Evolutionary conservation across 2,797 vertebrate genomes (phyloP), one percentile per base, ranked within the genome.

Genomic region (Harpagifer antarcticus): DNA sequence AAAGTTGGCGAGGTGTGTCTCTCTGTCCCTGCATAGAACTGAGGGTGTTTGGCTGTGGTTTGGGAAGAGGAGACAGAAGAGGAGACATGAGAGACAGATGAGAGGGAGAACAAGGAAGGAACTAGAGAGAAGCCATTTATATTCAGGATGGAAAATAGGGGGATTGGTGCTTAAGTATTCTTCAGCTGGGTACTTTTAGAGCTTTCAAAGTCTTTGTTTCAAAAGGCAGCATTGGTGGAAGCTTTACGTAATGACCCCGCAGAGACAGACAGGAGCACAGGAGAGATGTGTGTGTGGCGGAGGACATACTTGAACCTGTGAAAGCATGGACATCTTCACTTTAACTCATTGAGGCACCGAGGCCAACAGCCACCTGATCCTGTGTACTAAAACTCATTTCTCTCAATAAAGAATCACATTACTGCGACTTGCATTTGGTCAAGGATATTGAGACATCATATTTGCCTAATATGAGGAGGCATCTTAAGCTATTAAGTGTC

Each of bases 101-200:
- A 86, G 68, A 84, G 60, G 47, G 20, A 81, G 74, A 61, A 63
- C 2, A 40, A 78, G 68, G 71, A 81, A 76, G 42, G 59, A 77
- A 83, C 75, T 74, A 0, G 62, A 72, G 62, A 61, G 84, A 72
- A 66, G 76, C 81, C 40, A 82, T 91, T 81, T 80, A 87, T 83
- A 90, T 91, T 87, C 84, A 80, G 66, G 60, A 63, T 73, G 68
- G 68, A 82, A 82, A 88, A 89, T 82, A 83, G 85, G 88, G 81
- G 78, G 74, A 86, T 55, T 82, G 74, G 77, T 78, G 60, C 72
- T 72, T 74, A 82, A 86, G 84, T 70, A 80, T 81, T 83, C 71
- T 84, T 79, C 53, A 52, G 47, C 73, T 74, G 64, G 72, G 84
- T 74, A 81, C 69, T 84, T 84, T 86, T 65, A 60, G 74, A 79